Percentiles rank a stretch among this genome's conserved stretches.
Evolutionary conservation across 2,888 invertebrate species (phyloP).

Genomic region (Nesidiocoris tenuis): DNA sequence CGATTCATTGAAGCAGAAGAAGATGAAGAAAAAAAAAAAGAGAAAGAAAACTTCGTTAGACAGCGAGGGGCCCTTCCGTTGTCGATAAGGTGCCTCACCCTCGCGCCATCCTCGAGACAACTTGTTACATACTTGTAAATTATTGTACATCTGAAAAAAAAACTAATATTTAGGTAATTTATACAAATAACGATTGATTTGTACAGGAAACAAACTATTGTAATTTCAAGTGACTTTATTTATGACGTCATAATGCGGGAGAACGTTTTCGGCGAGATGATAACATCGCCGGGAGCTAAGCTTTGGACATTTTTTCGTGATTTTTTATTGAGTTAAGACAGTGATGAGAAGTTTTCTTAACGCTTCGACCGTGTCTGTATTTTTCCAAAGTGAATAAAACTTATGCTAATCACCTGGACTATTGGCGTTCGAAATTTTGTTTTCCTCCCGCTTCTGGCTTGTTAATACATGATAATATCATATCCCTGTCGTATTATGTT

Average conservation of each 20-base stretch:
- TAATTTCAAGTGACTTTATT: slow-evolving; percentile 33
- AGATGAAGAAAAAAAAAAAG: no score
- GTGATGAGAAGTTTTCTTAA: slow-evolving; percentile 39
- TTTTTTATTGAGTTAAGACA: slow-evolving; percentile 41
- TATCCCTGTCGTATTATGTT: no score
- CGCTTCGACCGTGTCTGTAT: slow-evolving; percentile 42
- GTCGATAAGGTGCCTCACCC: slow-evolving; percentile 35
- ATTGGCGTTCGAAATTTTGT: no score
- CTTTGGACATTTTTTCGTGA: slow-evolving; percentile 29
- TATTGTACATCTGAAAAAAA: slow-evolving; percentile 46
- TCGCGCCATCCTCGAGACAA: slow-evolving; percentile 39
- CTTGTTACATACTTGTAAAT: slow-evolving; percentile 48
- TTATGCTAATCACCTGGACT: slow-evolving; percentile 42
- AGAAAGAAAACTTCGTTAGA: slow-evolving; percentile 26
- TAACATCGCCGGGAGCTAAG: slow-evolving; percentile 9
- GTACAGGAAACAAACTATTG: slow-evolving; percentile 40
- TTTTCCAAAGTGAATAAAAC: slow-evolving; percentile 43
- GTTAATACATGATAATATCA: no score
- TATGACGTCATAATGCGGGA: slow-evolving; percentile 34
- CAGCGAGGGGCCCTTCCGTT: slow-evolving; percentile 37
- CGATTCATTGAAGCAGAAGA: background rate
- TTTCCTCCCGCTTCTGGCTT: no score
- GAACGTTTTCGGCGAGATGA: slow-evolving; percentile 27
- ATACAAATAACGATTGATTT: slow-evolving; percentile 47
- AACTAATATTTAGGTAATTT: slow-evolving; percentile 48